phyloP scores from a whole-genome alignment of 2,113 vertebrate species.

The Austrofundulus limnaeus region DNA sequence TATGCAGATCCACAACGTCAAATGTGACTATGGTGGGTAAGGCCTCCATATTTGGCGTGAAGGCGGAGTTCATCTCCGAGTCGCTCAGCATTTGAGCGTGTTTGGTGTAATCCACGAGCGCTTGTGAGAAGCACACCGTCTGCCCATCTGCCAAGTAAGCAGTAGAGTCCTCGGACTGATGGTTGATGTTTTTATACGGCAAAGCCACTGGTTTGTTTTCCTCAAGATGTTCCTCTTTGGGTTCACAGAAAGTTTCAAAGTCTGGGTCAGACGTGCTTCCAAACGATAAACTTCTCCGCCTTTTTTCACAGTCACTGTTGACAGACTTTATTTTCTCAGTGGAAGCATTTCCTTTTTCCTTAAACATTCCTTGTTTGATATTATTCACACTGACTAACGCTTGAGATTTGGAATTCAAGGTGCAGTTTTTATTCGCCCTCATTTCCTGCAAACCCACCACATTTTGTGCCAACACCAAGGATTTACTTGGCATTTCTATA shows the following conservation, averaged over 20 bases:
- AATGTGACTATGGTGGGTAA: constrained; percentile 96
- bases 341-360: constrained; percentile 46
- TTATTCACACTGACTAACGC: constrained; percentile 63
- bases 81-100: constrained; percentile 85
- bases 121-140: constrained; percentile 91
- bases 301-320: constrained; percentile 53
- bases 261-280: constrained; percentile 56
- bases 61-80: constrained; percentile 82
- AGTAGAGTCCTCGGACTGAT: constrained; percentile 38
- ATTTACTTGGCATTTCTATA: constrained; percentile 78
- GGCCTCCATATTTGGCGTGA: constrained; percentile 88
- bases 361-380: constrained; percentile 39
- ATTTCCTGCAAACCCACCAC: constrained; percentile 56
- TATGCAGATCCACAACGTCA: constrained; percentile 93
- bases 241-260: constrained; percentile 61
- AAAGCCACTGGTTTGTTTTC: constrained; percentile 61
- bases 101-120: constrained; percentile 91
- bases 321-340: constrained; percentile 46
- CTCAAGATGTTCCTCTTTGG: constrained; percentile 68
- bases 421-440: constrained; percentile 52
- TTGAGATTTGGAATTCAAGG: constrained; percentile 56
- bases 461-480: constrained; percentile 59
- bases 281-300: constrained; percentile 62
- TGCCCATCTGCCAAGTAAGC: constrained; percentile 80
- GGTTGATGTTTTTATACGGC: constrained; percentile 50